Conservation (phyloP, 2,113 vertebrate species). For the Ciconia maguari region DNA sequence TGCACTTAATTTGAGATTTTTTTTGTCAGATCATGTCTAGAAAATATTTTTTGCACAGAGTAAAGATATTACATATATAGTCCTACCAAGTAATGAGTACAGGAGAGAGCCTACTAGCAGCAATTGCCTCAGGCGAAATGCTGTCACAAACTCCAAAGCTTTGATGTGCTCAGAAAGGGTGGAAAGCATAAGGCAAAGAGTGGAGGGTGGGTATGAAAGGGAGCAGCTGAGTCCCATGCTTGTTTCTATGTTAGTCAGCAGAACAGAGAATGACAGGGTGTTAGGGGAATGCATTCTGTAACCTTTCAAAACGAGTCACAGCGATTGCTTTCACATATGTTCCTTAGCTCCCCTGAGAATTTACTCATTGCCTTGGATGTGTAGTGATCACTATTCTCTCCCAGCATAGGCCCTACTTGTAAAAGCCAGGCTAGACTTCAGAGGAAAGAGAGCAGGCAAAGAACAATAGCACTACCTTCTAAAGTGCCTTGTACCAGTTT, state of each 20-base stretch:
- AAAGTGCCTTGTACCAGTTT: background rate
- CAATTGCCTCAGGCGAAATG: background rate
- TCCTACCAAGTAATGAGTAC: background rate
- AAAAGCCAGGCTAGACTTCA: background rate
- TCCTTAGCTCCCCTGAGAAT: background rate
- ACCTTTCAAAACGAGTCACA: constrained; percentile 41
- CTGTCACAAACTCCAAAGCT: background rate
- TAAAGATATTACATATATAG: background rate
- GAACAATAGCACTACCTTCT: background rate
- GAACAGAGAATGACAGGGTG: background rate
- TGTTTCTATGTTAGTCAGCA: constrained; percentile 1
- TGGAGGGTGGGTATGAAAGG: background rate
- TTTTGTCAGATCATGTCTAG: background rate
- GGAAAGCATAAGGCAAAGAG: background rate
- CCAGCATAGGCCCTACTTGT: background rate
- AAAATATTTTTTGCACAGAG: background rate
- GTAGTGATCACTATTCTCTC: background rate
- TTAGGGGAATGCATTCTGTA: background rate
- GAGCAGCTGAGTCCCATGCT: background rate
- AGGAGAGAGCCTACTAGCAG: background rate
- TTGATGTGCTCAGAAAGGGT: background rate
- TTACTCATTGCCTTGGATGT: background rate
- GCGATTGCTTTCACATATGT: constrained; percentile 24
- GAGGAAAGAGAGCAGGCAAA: background rate
- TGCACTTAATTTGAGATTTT: background rate